Base-by-base conservation (phyloP, 1,140 invertebrate species). In the Bombyx mandarina region DNA sequence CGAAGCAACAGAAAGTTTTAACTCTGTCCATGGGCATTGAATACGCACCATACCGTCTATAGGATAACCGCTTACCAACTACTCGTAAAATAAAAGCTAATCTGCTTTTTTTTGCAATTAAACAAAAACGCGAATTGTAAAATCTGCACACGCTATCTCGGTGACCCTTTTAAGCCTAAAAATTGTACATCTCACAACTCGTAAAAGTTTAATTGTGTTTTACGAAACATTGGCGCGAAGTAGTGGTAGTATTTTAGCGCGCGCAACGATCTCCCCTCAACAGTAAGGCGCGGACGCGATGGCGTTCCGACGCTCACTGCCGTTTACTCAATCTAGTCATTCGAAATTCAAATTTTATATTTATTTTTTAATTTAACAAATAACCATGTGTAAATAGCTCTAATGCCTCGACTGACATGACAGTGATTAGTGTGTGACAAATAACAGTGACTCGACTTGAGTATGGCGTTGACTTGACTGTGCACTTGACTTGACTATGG, bases 211-310 rank as follows among this genome's bases (percentile, higher is more conserved):
- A 12, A 46, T 48, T 57, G 53, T 59, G 57, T 54, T 60, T 79
- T 77, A 71, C 74, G 71, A 76, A 71, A 77, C 56, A 9, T 26
- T 61, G 56, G 35, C 52, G 55, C 56, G 69, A 71, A 75, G 82
- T 67, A 75, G 82, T 82, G 82, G 82, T 71, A 81, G 71, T 83
- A 86, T 86, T 77, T 81, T 70, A 82, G 58, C 61, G 64, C 42
- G 56, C 26, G 54, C 58, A 43, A 22, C 45, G 42, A 18, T 47
- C 57, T 62, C 70, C 70, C 73, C 65, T 66, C 64, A n/a, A 56
- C 74, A 86, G 82, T 86, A 43, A 42, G 59, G 69, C 77, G 79
- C 76, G 66, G 65, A 51, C 77, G 74, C 73, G 44, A 85, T 79
- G 82, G 76, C 76, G 69, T 65, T 61, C 52, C 62, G 65, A 75